Base-by-base conservation (phyloP, 2,888 invertebrate genomes). In the Belgica antarctica region DNA sequence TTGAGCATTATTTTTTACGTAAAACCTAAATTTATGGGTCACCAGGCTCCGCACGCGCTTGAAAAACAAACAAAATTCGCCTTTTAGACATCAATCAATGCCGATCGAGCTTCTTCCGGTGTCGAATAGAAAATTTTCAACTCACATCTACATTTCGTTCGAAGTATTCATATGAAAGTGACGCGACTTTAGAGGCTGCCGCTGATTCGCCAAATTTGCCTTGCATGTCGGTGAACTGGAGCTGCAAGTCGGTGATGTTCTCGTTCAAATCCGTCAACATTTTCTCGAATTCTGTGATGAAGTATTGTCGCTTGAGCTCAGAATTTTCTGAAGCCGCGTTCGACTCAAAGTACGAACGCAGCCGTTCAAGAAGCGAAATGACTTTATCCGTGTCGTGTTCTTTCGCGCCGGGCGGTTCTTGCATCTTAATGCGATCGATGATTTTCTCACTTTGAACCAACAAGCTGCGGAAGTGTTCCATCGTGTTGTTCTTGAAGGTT, bases 61-160 rank as follows among this genome's bases (percentile, higher is more conserved):
- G n/a, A n/a, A n/a, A n/a, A n/a, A n/a, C n/a, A n/a, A n/a, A n/a
- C n/a, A n/a, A n/a, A n/a, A n/a, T n/a, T n/a, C n/a, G n/a, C n/a
- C n/a, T n/a, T n/a, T n/a, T n/a, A n/a, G n/a, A n/a, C n/a, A n/a
- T n/a, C n/a, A n/a, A n/a, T n/a, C n/a, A n/a, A n/a, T n/a, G n/a
- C n/a, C n/a, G n/a, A n/a, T n/a, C n/a, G n/a, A n/a, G 41, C 12
- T 41, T 41, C 2, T 41, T 41, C 15, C 41, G 41, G 34, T n/a
- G 34, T 34, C 34, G 7, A 34, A 34, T 34, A 34, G 12, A 34
- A 34, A 61, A 61, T n/a, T n/a, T 25, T 27, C 31, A 34, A 78
- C 80, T 80, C 80, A 91, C 90, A 82, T 88, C 84, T 73, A 91
- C 86, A 68, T 89, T 89, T 78, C 86, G 86, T 80, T 92, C 89